These are phyloP conservation scores for Synergus gifuensis DNA, from an alignment of 2,888 invertebrate species.

Conservation along the genomic window DNA sequence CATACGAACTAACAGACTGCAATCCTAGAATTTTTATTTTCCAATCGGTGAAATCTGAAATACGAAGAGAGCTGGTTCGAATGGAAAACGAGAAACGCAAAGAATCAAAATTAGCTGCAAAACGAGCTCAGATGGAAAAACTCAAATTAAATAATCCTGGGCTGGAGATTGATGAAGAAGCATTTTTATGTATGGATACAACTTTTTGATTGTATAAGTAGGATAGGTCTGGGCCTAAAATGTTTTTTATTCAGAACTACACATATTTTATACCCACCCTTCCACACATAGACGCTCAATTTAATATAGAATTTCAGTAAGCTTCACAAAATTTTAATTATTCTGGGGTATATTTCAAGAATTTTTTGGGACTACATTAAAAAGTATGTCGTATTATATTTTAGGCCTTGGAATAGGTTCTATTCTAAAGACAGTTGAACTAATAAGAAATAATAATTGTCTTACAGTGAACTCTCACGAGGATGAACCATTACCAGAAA, in stretches of 20 bases:
- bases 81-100: conserved; percentile 80
- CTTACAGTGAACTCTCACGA: conserved; percentile 80
- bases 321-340: too few relatives aligned
- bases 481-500: conserved; percentile 77
- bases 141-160: conserved; percentile 81
- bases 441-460: neutral
- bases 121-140: conserved; percentile 81
- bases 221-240: too few relatives aligned
- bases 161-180: conserved; percentile 81
- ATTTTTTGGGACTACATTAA: too few relatives aligned
- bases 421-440: too few relatives aligned
- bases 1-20: conserved; percentile 76
- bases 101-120: conserved; percentile 79
- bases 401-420: too few relatives aligned
- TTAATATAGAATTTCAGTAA: too few relatives aligned
- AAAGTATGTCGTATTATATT: too few relatives aligned
- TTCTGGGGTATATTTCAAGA: too few relatives aligned
- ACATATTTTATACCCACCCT: too few relatives aligned
- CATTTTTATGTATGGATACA: conserved; percentile 79
- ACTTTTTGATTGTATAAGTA: too few relatives aligned
- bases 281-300: too few relatives aligned
- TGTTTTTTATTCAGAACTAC: too few relatives aligned
- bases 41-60: conserved; percentile 81
- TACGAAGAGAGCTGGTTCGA: conserved; percentile 81
- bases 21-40: conserved; percentile 78